Percentiles rank a stretch among this genome's conserved stretches.
These are phyloP conservation scores for Philopedon plagiatum DNA, from an alignment of 2,888 invertebrate species.

Conservation along the genomic window DNA sequence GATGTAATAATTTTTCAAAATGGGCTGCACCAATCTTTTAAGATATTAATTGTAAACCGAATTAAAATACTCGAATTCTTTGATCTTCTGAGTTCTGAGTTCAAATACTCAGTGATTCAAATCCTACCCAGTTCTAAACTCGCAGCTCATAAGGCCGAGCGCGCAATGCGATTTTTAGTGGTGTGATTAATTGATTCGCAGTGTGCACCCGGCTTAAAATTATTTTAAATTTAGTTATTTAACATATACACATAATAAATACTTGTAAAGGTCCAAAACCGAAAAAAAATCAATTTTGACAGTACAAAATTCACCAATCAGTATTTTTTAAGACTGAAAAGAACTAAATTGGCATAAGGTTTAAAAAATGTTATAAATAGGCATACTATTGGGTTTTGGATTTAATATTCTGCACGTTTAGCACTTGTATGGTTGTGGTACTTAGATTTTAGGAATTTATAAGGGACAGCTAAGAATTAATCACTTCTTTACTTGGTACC, in stretches of 20 bases:
- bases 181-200: too few relatives aligned
- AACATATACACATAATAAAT: not conserved
- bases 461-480: not conserved
- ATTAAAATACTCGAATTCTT: too few relatives aligned
- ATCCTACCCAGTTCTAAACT: too few relatives aligned
- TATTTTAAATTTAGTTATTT: not conserved
- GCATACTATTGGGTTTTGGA: slow-evolving; percentile 33
- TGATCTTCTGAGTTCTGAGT: too few relatives aligned
- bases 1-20: too few relatives aligned
- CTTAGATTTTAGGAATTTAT: not conserved
- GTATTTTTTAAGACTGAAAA: slow-evolving; percentile 27
- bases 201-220: too few relatives aligned
- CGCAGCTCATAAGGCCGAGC: too few relatives aligned
- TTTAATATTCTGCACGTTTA: slow-evolving; percentile 26
- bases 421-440: slow-evolving; percentile 2
- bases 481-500: not conserved
- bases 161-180: too few relatives aligned
- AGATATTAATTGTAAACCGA: too few relatives aligned
- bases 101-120: too few relatives aligned
- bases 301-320: slow-evolving; percentile 14
- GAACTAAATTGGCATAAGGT: not conserved
- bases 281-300: slow-evolving; percentile 4
- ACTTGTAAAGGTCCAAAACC: slow-evolving; percentile 50
- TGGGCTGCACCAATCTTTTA: too few relatives aligned
- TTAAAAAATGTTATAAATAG: not conserved